Conservation (phyloP, 2,888 invertebrate genomes). For the Ectemnius lituratus region DNA sequence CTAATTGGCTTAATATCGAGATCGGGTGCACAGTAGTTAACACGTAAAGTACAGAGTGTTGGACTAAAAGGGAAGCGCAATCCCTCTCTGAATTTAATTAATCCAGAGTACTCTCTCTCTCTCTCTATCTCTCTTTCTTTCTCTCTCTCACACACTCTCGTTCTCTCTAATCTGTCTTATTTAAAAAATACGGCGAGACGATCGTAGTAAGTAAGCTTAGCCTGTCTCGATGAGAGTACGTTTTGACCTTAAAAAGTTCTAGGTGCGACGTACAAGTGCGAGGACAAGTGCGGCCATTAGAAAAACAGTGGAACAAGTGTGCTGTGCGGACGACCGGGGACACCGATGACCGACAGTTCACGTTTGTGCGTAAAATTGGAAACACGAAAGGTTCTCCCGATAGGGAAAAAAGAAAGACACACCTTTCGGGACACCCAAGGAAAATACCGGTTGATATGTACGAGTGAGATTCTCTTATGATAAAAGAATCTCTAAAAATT, state of each 20-base stretch:
- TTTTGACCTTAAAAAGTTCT: constrained; percentile 41
- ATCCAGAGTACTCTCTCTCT: too few relatives aligned
- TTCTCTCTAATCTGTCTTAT: too few relatives aligned
- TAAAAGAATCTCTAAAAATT: too few relatives aligned
- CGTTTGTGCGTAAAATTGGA: constrained; percentile 57
- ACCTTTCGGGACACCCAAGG: too few relatives aligned
- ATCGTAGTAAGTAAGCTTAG: constrained; percentile 15
- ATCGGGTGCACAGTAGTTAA: constrained; percentile 30
- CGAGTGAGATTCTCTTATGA: too few relatives aligned
- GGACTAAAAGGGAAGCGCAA: constrained; percentile 16
- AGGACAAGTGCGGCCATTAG: constrained; percentile 48
- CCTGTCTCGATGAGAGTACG: constrained; percentile 35
- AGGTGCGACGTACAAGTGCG: constrained; percentile 42
- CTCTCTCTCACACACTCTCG: too few relatives aligned
- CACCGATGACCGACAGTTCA: constrained; percentile 36
- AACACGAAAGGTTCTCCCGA: constrained; percentile 15
- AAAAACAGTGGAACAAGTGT: constrained; percentile 50
- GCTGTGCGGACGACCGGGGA: too few relatives aligned
- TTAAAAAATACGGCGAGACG: constrained; percentile 41
- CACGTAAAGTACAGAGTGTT: constrained; percentile 27
- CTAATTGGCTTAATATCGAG: constrained; percentile 17
- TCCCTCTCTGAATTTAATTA: too few relatives aligned
- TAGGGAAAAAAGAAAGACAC: too few relatives aligned
- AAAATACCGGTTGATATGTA: too few relatives aligned
- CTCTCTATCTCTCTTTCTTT: too few relatives aligned